Evolutionary conservation across 2,888 invertebrate genomes (phyloP), one percentile per base, ranked within the genome.

Genomic region (Lithophane leautieri): DNA sequence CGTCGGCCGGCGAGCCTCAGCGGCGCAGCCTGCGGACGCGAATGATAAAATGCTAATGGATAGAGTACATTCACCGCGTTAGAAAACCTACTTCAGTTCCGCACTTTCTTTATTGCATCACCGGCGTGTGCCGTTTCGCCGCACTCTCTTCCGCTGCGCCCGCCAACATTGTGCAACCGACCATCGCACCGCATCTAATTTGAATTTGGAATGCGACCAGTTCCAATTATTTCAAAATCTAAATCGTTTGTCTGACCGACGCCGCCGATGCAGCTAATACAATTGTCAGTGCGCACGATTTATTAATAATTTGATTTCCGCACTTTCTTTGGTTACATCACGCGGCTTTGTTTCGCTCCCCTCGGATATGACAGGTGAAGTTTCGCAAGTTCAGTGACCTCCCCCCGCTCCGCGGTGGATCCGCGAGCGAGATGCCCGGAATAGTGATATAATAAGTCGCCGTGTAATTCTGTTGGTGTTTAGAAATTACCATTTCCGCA

Each of bases 51-150:
- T 92, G 93, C 94, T 94, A 95, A 95, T 95, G 91, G 93, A 90
- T 91, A 91, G 90, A 94, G 96, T 95, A 95, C 96, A 91, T 96
- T 96, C 96, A 96, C 96, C 96, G 95, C 94, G 93, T 92, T 95
- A 95, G 95, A 95, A 95, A 95, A 95, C 93, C 94, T 94, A 95
- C 95, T 94, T 94, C 93, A 94, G 94, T 96, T 96, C 96, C 96
- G 96, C 94, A 95, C 96, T 96, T 96, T 96, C 96, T 95, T 96
- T 93, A 94, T 96, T 96, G 94, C 96, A 95, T 96, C 95, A 96
- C 94, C 83, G 88, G 90, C 89, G 91, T 94, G 92, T 93, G 94
- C 94, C 92, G 95, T 95, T 95, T 95, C 90, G 92, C 91, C 92
- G 94, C 94, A 94, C 95, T 95, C 95, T 95, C 95, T 95, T 96